Evolutionary conservation across 2,797 vertebrate species (phyloP).

Genomic region (Trichosurus vulpecula): DNA sequence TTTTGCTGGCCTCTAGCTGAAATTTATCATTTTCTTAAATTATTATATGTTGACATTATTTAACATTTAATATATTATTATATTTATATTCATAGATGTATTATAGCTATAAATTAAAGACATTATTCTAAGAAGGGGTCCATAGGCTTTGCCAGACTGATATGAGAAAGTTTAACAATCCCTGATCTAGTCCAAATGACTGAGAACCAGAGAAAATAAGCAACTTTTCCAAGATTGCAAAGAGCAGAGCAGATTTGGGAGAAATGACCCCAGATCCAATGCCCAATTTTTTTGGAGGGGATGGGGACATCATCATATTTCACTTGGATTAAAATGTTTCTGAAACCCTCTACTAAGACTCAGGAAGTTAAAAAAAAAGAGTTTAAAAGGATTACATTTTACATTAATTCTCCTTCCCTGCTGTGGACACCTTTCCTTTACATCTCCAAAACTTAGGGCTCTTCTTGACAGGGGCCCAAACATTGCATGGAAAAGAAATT

Average conservation of each 20-base stretch:
- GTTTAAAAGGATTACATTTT: background rate
- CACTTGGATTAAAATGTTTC: background rate
- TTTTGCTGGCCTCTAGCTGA: background rate
- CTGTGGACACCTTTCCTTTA: background rate
- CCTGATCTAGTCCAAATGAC: background rate
- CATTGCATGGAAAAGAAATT: background rate
- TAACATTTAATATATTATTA: too few relatives aligned
- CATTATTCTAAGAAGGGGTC: background rate
- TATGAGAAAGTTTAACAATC: background rate
- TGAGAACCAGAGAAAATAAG: background rate
- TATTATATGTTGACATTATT: background rate
- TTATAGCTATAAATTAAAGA: background rate
- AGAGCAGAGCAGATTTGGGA: background rate
- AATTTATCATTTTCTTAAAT: background rate
- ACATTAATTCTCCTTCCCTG: background rate
- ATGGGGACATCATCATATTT: too few relatives aligned
- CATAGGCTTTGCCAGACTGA: background rate
- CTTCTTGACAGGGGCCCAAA: background rate
- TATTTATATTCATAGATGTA: too few relatives aligned
- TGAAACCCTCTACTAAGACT: background rate
- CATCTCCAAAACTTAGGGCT: background rate
- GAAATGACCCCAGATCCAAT: background rate
- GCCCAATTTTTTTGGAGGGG: background rate
- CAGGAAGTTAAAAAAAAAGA: background rate
- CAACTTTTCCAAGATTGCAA: background rate